Conservation (phyloP, 2,888 invertebrate species). For the Euzophera pinguis region DNA sequence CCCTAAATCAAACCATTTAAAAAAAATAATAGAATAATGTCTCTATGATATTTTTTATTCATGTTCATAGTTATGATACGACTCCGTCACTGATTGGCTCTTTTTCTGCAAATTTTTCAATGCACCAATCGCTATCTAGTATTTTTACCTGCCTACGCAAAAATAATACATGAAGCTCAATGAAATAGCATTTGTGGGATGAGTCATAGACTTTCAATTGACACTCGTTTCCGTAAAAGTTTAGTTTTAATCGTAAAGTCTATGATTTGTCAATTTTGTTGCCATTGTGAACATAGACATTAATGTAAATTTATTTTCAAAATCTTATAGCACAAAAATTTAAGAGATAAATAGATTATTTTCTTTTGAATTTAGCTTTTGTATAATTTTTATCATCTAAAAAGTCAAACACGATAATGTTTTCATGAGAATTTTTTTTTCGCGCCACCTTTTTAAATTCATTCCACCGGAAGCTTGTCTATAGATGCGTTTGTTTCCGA, state of each 20-base stretch:
- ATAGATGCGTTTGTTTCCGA: slow-evolving; percentile 80
- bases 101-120: fast-evolving
- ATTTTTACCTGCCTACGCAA: slow-evolving; percentile 29
- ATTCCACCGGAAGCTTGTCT: slow-evolving; percentile 77
- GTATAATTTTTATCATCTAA: slow-evolving; percentile 3
- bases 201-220: slow-evolving; percentile 73
- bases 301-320: slow-evolving; percentile 12
- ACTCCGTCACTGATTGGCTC: slow-evolving; percentile 27
- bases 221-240: slow-evolving; percentile 78
- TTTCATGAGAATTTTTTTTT: slow-evolving; percentile 28
- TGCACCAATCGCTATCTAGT: slow-evolving; percentile 27
- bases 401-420: background rate
- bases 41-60: background rate
- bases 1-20: too few species aligned
- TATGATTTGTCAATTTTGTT: slow-evolving; percentile 44
- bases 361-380: slow-evolving; percentile 15
- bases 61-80: slow-evolving; percentile 16
- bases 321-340: too few species aligned
- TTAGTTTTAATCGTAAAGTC: slow-evolving; percentile 41
- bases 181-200: slow-evolving; percentile 50
- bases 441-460: slow-evolving; percentile 69
- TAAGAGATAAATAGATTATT: too few species aligned
- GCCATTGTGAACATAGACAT: slow-evolving; percentile 50
- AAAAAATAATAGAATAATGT: too few species aligned
- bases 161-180: too few species aligned